These are phyloP conservation scores for Chrysolina oricalcia DNA, from an alignment of 2,888 invertebrate species.

Conservation along the genomic window DNA sequence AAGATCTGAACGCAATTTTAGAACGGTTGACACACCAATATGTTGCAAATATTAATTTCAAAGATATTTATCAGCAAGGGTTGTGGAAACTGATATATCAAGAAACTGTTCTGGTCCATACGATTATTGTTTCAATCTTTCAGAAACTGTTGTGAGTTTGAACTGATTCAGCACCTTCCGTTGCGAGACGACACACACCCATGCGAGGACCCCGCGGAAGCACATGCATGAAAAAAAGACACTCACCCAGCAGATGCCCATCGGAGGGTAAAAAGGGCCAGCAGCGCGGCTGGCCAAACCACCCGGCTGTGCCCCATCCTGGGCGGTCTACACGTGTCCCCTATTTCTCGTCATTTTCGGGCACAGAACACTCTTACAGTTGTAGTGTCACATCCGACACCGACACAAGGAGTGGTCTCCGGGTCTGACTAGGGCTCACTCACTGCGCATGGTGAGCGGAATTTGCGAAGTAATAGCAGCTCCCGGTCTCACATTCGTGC, in stretches of 20 bases:
- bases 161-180: not conserved
- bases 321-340: slow-evolving; percentile 73
- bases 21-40: too few species aligned
- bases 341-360: slow-evolving; percentile 62
- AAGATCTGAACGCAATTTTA: too few species aligned
- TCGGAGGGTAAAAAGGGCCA: slow-evolving; percentile 74
- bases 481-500: slow-evolving; percentile 51
- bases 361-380: slow-evolving; percentile 68
- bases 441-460: slow-evolving; percentile 68
- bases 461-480: slow-evolving; percentile 69
- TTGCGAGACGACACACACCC: slow-evolving; percentile 50
- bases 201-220: slow-evolving; percentile 32
- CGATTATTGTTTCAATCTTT: not conserved
- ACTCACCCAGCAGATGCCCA: slow-evolving; percentile 73
- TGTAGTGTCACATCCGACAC: slow-evolving; percentile 69
- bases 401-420: slow-evolving; percentile 71
- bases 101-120: too few species aligned
- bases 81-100: too few species aligned
- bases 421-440: slow-evolving; percentile 66
- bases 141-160: too few species aligned
- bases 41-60: too few species aligned
- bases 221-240: slow-evolving; percentile 43
- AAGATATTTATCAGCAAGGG: too few species aligned
- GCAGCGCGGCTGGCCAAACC: slow-evolving; percentile 73
- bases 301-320: slow-evolving; percentile 73